These are phyloP conservation scores for Mycetomoellerius zeteki DNA, from an alignment of 1,140 invertebrate genomes.

Conservation along the genomic window DNA sequence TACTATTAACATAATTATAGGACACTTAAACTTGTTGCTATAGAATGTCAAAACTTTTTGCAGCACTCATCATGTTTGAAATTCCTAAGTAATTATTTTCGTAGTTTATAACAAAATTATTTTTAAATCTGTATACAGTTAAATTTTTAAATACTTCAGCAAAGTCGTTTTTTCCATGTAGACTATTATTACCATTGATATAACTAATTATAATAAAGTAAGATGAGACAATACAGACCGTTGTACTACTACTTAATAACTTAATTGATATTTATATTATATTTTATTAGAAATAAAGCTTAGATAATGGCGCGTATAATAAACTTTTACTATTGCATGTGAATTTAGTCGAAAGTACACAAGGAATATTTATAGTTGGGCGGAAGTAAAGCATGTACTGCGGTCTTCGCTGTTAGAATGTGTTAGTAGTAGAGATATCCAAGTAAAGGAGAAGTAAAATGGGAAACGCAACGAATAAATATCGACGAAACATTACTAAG, in stretches of 20 bases:
- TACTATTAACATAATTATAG: too few species aligned
- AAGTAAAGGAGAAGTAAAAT: not conserved
- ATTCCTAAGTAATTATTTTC: too few species aligned
- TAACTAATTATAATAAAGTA: not conserved
- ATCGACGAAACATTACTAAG: slow-evolving; percentile 30
- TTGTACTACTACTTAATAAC: not conserved
- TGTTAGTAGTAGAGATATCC: not conserved
- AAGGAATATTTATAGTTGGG: not conserved
- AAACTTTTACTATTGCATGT: not conserved
- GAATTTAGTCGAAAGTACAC: slow-evolving; percentile 27
- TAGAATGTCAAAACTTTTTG: too few species aligned
- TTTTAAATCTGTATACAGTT: too few species aligned
- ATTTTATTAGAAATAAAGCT: not conserved
- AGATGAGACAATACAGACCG: not conserved
- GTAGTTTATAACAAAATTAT: too few species aligned
- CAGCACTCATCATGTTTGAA: too few species aligned
- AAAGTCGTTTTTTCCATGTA: too few species aligned
- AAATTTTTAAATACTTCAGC: too few species aligned
- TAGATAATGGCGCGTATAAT: not conserved
- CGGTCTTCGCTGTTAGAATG: not conserved
- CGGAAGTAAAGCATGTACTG: slow-evolving; percentile 2
- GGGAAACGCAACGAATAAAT: not conserved
- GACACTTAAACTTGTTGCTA: too few species aligned
- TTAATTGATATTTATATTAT: slow-evolving; percentile 2
- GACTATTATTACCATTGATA: not conserved